Conservation (phyloP, 2,888 invertebrate species). For the Pantelozetes paolii region DNA sequence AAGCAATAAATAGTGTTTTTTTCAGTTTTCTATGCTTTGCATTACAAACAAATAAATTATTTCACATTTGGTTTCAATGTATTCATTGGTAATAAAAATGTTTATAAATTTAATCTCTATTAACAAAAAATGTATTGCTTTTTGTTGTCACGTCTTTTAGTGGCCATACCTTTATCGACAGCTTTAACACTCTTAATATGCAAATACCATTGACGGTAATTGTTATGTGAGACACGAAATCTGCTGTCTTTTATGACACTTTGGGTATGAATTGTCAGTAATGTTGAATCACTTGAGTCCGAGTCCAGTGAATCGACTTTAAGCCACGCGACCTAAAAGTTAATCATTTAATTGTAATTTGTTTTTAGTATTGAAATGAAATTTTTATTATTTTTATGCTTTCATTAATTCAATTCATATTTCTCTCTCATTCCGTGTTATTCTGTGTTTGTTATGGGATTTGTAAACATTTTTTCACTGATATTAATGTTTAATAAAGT, state of each 20-base stretch:
- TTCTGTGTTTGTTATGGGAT: too few relatives aligned
- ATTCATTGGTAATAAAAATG: neutral
- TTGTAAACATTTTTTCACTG: too few relatives aligned
- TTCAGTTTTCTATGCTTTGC: too few relatives aligned
- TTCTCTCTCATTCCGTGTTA: too few relatives aligned
- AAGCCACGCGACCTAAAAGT: slow-evolving; percentile 49
- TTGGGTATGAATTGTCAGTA: slow-evolving; percentile 40
- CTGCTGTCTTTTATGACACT: slow-evolving; percentile 45
- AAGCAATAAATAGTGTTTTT: neutral
- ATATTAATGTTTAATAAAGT: too few relatives aligned
- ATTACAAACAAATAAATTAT: too few relatives aligned
- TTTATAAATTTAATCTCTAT: neutral
- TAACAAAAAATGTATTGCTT: slow-evolving; percentile 10
- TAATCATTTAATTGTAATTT: neutral
- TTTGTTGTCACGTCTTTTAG: slow-evolving; percentile 10
- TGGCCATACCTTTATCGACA: slow-evolving; percentile 67
- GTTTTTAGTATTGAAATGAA: neutral
- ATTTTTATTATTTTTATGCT: neutral
- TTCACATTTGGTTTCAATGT: neutral
- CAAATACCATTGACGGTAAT: slow-evolving; percentile 56
- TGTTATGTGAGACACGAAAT: slow-evolving; percentile 47
- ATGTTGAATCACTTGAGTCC: slow-evolving; percentile 13
- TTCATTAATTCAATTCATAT: too few relatives aligned
- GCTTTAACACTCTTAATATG: slow-evolving; percentile 86
- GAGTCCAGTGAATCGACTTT: slow-evolving; percentile 45